A percentile compares a stretch with the other conserved stretches of the same genome.
phyloP scores from a whole-genome alignment of 2,797 vertebrate species.

The Cyprinodon diabolis region DNA sequence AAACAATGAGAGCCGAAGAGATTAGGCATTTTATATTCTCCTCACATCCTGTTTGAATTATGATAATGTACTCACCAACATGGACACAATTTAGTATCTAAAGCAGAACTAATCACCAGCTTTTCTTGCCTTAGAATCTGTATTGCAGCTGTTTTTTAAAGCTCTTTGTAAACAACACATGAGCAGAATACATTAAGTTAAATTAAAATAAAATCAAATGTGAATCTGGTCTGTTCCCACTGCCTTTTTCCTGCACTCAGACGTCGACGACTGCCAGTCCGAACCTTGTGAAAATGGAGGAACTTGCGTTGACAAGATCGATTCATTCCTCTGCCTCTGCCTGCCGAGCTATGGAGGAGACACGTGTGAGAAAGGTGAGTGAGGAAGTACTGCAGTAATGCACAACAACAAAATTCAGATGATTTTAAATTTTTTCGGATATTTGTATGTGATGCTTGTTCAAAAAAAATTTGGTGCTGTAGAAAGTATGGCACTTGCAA shows the following conservation, averaged over 20 bases:
- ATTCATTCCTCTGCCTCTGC: conserved; percentile 92
- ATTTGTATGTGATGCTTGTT: conserved; percentile 7
- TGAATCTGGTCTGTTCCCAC: conserved; percentile 23
- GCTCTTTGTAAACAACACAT: conserved; percentile 18
- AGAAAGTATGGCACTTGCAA: background rate
- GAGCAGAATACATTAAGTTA: conserved; percentile 32
- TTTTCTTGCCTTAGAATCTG: conserved; percentile 37
- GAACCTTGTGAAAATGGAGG: conserved; percentile 95
- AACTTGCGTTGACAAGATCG: conserved; percentile 93
- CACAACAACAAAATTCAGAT: conserved; percentile 7
- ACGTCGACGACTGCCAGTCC: conserved; percentile 92
- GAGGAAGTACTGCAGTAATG: background rate
- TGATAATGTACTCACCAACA: conserved; percentile 31
- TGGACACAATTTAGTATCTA: conserved; percentile 28
- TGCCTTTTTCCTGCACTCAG: conserved; percentile 64
- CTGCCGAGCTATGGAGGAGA: conserved; percentile 94
- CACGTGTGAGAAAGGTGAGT: conserved; percentile 94
- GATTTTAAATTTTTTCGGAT: background rate
- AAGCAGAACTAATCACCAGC: conserved; percentile 37
- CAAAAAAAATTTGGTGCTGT: background rate
- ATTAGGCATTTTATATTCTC: conserved; percentile 37
- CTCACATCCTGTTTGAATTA: conserved; percentile 40
- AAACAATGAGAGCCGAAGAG: conserved; percentile 29
- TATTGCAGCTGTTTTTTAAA: conserved; percentile 25
- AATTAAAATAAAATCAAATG: conserved; percentile 34